Percentiles rank a stretch among this genome's conserved stretches.
These are phyloP conservation scores for Ennomos erosarius DNA, from an alignment of 2,888 invertebrate species.

Conservation along the genomic window DNA sequence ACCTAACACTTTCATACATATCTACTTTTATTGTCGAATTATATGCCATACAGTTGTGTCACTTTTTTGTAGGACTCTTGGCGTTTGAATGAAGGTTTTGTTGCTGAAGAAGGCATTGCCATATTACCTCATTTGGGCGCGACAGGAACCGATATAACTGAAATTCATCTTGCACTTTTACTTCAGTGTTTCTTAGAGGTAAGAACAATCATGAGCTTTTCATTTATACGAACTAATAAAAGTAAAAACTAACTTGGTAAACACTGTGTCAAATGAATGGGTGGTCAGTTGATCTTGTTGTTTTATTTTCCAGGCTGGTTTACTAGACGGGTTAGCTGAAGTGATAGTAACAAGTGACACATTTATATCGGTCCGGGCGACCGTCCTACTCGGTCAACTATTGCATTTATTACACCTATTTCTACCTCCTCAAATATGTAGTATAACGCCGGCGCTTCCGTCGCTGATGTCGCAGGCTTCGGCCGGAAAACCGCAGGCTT, in stretches of 20 bases:
- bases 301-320: constrained; percentile 85
- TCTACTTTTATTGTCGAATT: neutral
- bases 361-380: constrained; percentile 95
- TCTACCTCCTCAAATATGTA: constrained; percentile 94
- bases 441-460: constrained; percentile 89
- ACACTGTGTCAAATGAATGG: too few species aligned
- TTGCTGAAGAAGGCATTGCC: constrained; percentile 95
- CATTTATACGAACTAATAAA: neutral
- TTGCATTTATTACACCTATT: constrained; percentile 94
- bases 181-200: constrained; percentile 95
- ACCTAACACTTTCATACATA: neutral
- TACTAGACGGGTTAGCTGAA: constrained; percentile 95
- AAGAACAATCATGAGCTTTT: constrained; percentile 16
- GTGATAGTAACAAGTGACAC: constrained; percentile 96
- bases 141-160: constrained; percentile 94
- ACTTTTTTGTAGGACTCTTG: constrained; percentile 87
- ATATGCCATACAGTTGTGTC: neutral
- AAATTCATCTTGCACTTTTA: constrained; percentile 95
- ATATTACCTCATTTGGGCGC: constrained; percentile 94
- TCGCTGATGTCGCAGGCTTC: constrained; percentile 92
- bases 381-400: constrained; percentile 95
- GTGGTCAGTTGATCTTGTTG: neutral
- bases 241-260: too few species aligned
- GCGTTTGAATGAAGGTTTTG: constrained; percentile 96
- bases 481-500: constrained; percentile 91